Evolutionary conservation across 2,797 vertebrate species (phyloP), one percentile per base, ranked within the genome.

Genomic region (Protonibea diacanthus): DNA sequence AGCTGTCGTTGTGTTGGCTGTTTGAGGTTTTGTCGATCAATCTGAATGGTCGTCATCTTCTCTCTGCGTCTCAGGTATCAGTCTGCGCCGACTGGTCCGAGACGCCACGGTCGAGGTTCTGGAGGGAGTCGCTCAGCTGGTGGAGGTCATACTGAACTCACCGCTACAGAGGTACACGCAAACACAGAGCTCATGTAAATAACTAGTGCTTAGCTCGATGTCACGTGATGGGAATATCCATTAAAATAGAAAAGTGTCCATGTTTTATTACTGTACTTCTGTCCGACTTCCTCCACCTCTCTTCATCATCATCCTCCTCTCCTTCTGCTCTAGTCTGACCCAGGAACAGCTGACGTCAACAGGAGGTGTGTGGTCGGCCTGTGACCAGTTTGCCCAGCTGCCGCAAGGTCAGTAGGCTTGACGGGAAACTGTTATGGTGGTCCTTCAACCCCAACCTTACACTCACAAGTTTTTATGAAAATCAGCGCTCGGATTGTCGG

Each of bases 321-420:
- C 38, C 44, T 2, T 64, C 48, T 23, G 3, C 33, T 48, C 44
- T 73, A 99, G 97, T 80, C 86, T 96, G 25, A 95, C 95, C 45
- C 97, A 96, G 90, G 96, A 95, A 3, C 97, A 97, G 92, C 88
- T 99, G 71, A 93, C 93, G 42, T 96, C 96, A 17, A 98, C 96
- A 8, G 97, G 97, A 81, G 87, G 93, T 6, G 95, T 98, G 48
- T 98, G 97, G 97, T 94, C 94, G 10, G 95, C 96, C 0, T 99
- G 97, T 47, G 95, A 97, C 59, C 95, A 88, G 18, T 95, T 97
- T 44, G 69, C 83, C 70, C 89, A 60, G 33, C 77, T 99, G 71
- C 97, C 97, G 14, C 93, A 47, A 95, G 97, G 98, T 98, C 52
- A 80, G 95, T 81, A 5, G 11, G 59, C 5, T 12, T 9, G 8